phyloP scores from a whole-genome alignment of 1,140 invertebrate genomes.

The Battus philenor region DNA sequence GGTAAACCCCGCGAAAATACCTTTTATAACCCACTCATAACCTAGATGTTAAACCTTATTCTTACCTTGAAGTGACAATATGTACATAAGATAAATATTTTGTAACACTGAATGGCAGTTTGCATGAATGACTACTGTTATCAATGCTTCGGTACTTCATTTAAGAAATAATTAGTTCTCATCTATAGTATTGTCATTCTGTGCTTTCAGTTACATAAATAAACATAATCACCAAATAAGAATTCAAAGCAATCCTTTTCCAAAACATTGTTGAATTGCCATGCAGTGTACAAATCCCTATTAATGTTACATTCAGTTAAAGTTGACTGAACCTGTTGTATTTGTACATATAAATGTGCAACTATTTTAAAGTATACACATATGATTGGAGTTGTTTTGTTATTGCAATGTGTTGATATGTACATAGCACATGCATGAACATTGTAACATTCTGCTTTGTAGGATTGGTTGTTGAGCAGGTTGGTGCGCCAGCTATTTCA shows the following conservation, averaged over 20 bases:
- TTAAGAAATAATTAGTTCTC: neutral
- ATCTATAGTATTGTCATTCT: neutral
- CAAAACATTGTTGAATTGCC: conserved; percentile 40
- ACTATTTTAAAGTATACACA: conserved; percentile 62
- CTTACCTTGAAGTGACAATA: conserved; percentile 76
- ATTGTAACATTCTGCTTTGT: conserved; percentile 49
- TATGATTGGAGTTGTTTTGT: conserved; percentile 64
- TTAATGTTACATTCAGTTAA: conserved; percentile 50
- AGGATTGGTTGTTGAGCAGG: conserved; percentile 39
- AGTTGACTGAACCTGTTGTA: conserved; percentile 49
- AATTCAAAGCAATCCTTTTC: too few relatives aligned
- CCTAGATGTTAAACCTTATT: conserved; percentile 64
- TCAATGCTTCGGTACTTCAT: neutral
- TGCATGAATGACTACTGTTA: conserved; percentile 14
- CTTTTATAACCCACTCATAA: conserved; percentile 49
- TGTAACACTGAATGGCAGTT: conserved; percentile 57
- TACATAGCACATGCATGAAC: conserved; percentile 66
- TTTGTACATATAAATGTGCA: conserved; percentile 65
- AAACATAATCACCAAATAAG: too few relatives aligned
- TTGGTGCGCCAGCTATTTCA: conserved; percentile 41
- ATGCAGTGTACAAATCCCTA: conserved; percentile 43
- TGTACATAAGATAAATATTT: conserved; percentile 77
- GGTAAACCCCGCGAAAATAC: conserved; percentile 53
- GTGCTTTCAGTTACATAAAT: neutral
- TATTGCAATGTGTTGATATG: conserved; percentile 70